Conservation (phyloP, 1,140 invertebrate species). For the Sminthurides bifidus region DNA sequence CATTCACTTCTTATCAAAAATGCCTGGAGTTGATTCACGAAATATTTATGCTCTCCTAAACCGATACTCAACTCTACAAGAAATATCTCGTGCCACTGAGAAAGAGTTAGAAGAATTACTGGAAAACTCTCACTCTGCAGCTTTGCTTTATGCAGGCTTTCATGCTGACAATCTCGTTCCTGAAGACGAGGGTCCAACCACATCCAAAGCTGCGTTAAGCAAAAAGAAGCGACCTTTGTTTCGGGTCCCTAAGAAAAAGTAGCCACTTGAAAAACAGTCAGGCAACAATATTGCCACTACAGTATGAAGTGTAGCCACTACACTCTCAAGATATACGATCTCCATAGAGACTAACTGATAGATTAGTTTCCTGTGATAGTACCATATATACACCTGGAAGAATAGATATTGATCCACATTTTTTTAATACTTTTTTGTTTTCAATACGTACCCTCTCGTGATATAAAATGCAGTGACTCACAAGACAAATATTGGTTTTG, state of each 20-base stretch:
- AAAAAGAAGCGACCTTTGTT: not conserved
- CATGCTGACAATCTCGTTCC: constrained; percentile 38
- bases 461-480: too few species aligned
- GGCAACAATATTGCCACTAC: not conserved
- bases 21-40: constrained; percentile 80
- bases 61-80: constrained; percentile 56
- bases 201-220: not conserved
- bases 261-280: not conserved
- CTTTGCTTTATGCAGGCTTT: constrained; percentile 50
- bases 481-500: too few species aligned
- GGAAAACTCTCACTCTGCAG: constrained; percentile 47
- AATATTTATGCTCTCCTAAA: constrained; percentile 70
- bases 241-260: not conserved
- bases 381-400: too few species aligned
- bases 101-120: constrained; percentile 53
- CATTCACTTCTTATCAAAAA: constrained; percentile 74
- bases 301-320: not conserved
- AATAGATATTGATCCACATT: too few species aligned
- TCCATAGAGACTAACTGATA: too few species aligned
- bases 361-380: too few species aligned
- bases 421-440: too few species aligned
- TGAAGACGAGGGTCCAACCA: not conserved
- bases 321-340: too few species aligned
- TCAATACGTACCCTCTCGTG: too few species aligned
- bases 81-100: constrained; percentile 41